These are phyloP conservation scores for Listronotus oregonensis DNA, from an alignment of 1,140 invertebrate genomes.

Conservation along the genomic window DNA sequence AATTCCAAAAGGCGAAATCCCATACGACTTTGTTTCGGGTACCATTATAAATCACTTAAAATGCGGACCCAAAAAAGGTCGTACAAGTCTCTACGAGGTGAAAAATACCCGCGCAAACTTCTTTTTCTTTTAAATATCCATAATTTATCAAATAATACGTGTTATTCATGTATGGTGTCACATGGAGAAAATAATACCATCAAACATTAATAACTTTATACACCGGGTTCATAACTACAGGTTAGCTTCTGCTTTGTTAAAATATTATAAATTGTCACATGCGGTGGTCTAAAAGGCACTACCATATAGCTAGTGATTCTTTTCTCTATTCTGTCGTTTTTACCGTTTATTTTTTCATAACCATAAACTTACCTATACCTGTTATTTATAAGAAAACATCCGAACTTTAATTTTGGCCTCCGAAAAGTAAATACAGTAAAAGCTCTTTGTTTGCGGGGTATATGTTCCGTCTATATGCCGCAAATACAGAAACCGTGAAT, in stretches of 20 bases:
- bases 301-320: slow-evolving; percentile 4
- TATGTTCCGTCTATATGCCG: too few relatives aligned
- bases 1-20: slow-evolving; percentile 30
- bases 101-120: slow-evolving; percentile 29
- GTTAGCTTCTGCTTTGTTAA: slow-evolving; percentile 51
- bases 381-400: too few relatives aligned
- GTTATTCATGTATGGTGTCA: slow-evolving; percentile 31
- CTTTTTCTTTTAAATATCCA: slow-evolving; percentile 31
- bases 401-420: too few relatives aligned
- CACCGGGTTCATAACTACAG: slow-evolving; percentile 41
- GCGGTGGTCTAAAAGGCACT: slow-evolving; percentile 45
- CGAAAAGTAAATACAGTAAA: too few relatives aligned
- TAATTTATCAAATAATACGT: slow-evolving; percentile 37
- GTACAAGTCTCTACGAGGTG: slow-evolving; percentile 30
- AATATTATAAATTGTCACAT: slow-evolving; percentile 55
- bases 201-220: slow-evolving; percentile 54
- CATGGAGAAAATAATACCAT: slow-evolving; percentile 48
- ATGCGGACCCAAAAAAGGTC: slow-evolving; percentile 28
- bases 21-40: slow-evolving; percentile 27
- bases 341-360: slow-evolving; percentile 12
- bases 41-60: slow-evolving; percentile 32
- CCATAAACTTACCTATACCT: background rate
- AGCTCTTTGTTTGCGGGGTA: too few relatives aligned
- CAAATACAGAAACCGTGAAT: too few relatives aligned
- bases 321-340: background rate